Base-by-base conservation (phyloP, 2,888 invertebrate genomes). In the Theretra japonica region DNA sequence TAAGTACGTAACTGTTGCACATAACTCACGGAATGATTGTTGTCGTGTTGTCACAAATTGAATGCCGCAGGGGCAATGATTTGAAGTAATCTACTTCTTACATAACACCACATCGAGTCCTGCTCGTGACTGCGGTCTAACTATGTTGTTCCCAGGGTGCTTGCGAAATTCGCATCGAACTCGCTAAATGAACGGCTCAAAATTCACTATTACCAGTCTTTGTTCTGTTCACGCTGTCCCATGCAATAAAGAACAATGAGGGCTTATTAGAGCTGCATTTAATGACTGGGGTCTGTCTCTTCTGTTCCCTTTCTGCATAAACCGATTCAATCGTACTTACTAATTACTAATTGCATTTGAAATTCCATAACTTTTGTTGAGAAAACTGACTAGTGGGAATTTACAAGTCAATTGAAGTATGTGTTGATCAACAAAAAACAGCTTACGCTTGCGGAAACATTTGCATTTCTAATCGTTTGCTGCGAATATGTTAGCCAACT, bases 41-140 rank as follows among this genome's bases (percentile, higher is more conserved):
- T 77, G 78, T 78, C 77, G 76, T 78, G 80, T 76, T 86, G 87
- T 88, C 90, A 90, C 90, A 91, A 90, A 89, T 88, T 84, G 85
- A 84, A 77, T 78, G 84, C 83, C 79, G 80, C 78, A 74, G 80
- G 83, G 82, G 84, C 82, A 86, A 87, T 87, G 85, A 87, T 87
- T 88, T 80, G 82, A 87, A 88, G 82, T 85, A 86, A 87, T 84
- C 83, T 81, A 78, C 80, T 77, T 76, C 76, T 93, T 92, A 85
- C 89, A 83, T 91, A 92, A 92, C 76, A 72, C 78, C 77, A 65
- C 65, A 53, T 53, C n/a, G 78, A 82, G 83, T 86, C 88, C 90
- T 83, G 76, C 82, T 93, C 93, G 93, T 93, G 93, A 93, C 92
- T 90, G 80, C 77, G 85, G 86, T 86, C 87, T 88, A 33, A 80